Evolutionary conservation across 2,113 vertebrate genomes (phyloP).

Genomic region (Eptatretus burgeri): DNA sequence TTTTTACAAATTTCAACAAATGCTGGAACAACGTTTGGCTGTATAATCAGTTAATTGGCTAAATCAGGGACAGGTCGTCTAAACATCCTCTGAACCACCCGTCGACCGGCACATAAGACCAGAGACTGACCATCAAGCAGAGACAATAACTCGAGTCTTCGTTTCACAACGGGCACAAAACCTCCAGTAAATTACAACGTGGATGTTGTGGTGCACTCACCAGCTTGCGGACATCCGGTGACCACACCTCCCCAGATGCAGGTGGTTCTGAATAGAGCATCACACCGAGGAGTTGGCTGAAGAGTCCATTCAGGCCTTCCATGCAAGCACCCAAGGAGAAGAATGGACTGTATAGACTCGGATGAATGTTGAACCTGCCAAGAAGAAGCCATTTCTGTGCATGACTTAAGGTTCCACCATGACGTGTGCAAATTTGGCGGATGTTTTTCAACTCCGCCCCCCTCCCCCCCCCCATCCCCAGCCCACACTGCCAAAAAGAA

Average conservation of each 20-base stretch:
- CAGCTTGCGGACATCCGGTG: slow-evolving; percentile 61
- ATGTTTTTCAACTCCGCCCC: too few species aligned
- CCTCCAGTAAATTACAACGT: not conserved
- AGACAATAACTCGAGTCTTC: not conserved
- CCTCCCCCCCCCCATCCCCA: too few species aligned
- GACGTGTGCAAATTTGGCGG: too few species aligned
- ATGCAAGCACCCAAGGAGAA: slow-evolving; percentile 74
- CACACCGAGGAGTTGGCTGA: slow-evolving; percentile 44
- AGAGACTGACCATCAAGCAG: too few species aligned
- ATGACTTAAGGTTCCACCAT: too few species aligned
- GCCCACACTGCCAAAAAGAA: too few species aligned
- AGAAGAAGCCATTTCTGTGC: too few species aligned
- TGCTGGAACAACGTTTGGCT: too few species aligned
- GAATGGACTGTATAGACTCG: slow-evolving; percentile 61
- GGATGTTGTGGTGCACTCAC: slow-evolving; percentile 18
- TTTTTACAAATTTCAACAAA: too few species aligned
- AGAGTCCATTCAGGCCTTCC: slow-evolving; percentile 64
- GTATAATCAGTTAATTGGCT: too few species aligned
- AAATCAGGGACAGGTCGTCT: too few species aligned
- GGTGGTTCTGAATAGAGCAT: slow-evolving; percentile 46
- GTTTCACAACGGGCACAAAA: not conserved
- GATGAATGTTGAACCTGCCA: slow-evolving; percentile 63
- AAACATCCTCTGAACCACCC: too few species aligned
- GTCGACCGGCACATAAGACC: not conserved
- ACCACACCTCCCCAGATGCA: slow-evolving; percentile 55